A percentile compares a stretch with the other conserved stretches of the same genome.
These are phyloP conservation scores for Phenacoccus solenopsis DNA, from an alignment of 1,140 invertebrate species.

Conservation along the genomic window DNA sequence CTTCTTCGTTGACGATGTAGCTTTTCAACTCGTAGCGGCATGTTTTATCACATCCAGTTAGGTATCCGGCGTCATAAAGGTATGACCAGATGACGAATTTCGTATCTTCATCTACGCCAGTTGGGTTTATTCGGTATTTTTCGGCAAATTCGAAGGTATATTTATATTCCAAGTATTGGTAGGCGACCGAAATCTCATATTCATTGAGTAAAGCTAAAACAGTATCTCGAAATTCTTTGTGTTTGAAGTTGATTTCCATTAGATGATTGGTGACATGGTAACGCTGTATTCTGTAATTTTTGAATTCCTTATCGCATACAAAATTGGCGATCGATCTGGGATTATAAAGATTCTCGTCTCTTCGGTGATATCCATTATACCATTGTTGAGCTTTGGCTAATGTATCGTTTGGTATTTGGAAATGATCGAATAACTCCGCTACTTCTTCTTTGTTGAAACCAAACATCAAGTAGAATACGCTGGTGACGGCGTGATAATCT, in stretches of 20 bases:
- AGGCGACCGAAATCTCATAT: neutral
- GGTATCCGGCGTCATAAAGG: too few relatives aligned
- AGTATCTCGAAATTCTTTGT: neutral
- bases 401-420: neutral
- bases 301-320: neutral
- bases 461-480: neutral
- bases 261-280: too few relatives aligned
- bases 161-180: neutral
- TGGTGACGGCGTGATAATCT: neutral
- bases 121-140: too few relatives aligned
- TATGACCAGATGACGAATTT: too few relatives aligned
- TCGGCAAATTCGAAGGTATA: neutral
- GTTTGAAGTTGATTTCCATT: too few relatives aligned
- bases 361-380: neutral
- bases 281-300: neutral
- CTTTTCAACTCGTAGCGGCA: too few relatives aligned
- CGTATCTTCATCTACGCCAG: too few relatives aligned
- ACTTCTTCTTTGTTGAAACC: neutral
- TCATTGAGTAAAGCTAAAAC: neutral
- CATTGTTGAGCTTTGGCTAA: neutral
- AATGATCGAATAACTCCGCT: neutral
- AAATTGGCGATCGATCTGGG: neutral
- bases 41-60: too few relatives aligned
- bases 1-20: too few relatives aligned
- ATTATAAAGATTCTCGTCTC: neutral